Percentiles rank a stretch among this genome's conserved stretches.
phyloP scores from a whole-genome alignment of 2,113 vertebrate genomes.

The Etheostoma cragini region DNA sequence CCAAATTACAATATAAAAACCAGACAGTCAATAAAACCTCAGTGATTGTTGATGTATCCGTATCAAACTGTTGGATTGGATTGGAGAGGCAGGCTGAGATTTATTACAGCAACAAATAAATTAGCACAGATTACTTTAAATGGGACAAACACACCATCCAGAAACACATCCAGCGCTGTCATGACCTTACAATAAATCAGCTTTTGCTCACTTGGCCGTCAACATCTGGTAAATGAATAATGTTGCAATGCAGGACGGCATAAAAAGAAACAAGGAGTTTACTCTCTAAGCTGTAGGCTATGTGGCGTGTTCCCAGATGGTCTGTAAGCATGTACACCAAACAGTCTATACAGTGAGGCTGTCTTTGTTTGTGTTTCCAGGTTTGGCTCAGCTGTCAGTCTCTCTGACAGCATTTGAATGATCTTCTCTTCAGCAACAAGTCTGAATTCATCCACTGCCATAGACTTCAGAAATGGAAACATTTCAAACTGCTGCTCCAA shows the following conservation, averaged over 20 bases:
- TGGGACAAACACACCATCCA: not conserved
- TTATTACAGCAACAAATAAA: not conserved
- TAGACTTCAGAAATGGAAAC: not conserved
- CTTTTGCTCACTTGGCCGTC: slow-evolving; percentile 17
- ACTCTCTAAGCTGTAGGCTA: not conserved
- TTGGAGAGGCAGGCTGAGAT: not conserved
- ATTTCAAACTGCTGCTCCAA: not conserved
- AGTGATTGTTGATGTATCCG: not conserved
- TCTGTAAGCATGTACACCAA: not conserved
- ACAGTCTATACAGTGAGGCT: slow-evolving; percentile 5
- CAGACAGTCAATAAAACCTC: not conserved
- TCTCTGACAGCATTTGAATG: not conserved
- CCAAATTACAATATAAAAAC: not conserved
- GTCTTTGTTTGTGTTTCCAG: slow-evolving; percentile 24
- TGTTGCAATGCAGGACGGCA: not conserved
- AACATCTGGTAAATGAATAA: slow-evolving; percentile 8
- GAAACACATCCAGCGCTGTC: not conserved
- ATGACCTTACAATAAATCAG: not conserved
- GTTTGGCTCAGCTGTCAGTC: slow-evolving; percentile 2
- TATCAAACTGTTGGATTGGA: not conserved
- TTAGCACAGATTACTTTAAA: not conserved
- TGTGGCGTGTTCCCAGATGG: not conserved
- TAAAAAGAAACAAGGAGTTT: slow-evolving; percentile 17
- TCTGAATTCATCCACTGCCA: not conserved
- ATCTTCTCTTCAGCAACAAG: not conserved